A percentile compares a stretch with the other conserved stretches of the same genome.
These are phyloP conservation scores for Carollia perspicillata DNA, from an alignment of 2,113 vertebrate species.

Conservation along the genomic window DNA sequence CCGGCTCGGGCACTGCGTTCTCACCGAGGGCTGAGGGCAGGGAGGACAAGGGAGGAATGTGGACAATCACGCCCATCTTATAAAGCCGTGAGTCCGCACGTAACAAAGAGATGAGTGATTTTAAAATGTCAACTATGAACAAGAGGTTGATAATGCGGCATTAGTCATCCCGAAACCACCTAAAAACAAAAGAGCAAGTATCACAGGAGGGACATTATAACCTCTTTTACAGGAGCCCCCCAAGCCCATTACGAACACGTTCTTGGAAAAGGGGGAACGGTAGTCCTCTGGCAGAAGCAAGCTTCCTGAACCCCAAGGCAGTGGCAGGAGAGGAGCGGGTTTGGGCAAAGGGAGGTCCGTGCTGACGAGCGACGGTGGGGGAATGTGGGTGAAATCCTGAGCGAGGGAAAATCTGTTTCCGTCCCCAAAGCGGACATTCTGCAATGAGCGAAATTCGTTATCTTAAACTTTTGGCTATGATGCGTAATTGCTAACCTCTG, in stretches of 20 bases:
- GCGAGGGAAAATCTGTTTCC: slow-evolving; percentile 43
- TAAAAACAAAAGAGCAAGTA: not conserved
- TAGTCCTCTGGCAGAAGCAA: slow-evolving; percentile 49
- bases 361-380: slow-evolving; percentile 38
- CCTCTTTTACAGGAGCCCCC: not conserved
- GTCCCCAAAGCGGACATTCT: slow-evolving; percentile 51
- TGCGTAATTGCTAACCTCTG: slow-evolving; percentile 84
- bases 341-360: slow-evolving; percentile 45
- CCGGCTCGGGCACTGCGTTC: not conserved
- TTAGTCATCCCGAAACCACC: not conserved
- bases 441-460: slow-evolving; percentile 79
- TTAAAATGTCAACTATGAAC: not conserved
- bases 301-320: slow-evolving; percentile 61
- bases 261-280: slow-evolving; percentile 50
- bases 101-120: not conserved
- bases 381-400: slow-evolving; percentile 47
- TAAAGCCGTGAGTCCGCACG: not conserved
- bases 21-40: not conserved
- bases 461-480: slow-evolving; percentile 79
- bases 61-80: not conserved
- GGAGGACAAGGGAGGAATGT: not conserved
- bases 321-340: slow-evolving; percentile 24
- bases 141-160: not conserved
- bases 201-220: not conserved
- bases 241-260: not conserved